Percentiles rank a stretch among this genome's conserved stretches.
Evolutionary conservation across 2,113 vertebrate genomes (phyloP).

Genomic region (Caranx melampygus): DNA sequence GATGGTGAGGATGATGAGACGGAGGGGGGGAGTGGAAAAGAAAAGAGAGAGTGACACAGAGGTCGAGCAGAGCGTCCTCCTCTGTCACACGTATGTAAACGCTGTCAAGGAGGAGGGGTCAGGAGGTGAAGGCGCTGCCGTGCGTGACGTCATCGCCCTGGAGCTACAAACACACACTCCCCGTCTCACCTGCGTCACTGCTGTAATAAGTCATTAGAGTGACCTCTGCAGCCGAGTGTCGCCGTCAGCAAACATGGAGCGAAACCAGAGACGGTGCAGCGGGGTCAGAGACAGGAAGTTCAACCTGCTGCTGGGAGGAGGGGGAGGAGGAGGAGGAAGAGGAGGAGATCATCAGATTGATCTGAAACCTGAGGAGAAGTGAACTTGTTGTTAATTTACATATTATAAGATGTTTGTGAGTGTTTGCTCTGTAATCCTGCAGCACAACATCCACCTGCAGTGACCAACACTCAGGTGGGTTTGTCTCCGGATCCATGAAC

Average conservation of each 20-base stretch:
- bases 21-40: background rate
- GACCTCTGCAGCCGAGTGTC: constrained; percentile 48
- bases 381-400: no score
- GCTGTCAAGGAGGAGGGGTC: constrained; percentile 34
- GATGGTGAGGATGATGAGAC: background rate
- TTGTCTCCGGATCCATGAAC: no score
- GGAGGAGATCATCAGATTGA: no score
- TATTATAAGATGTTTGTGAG: no score
- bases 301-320: no score
- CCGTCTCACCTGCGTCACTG: constrained; percentile 41
- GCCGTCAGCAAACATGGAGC: constrained; percentile 11
- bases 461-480: no score
- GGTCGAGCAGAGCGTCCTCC: constrained; percentile 22
- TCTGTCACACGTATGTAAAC: constrained; percentile 13
- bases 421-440: no score
- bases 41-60: constrained; percentile 26
- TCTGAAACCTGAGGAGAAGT: no score
- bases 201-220: constrained; percentile 39
- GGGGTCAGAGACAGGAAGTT: no score
- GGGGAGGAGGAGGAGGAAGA: no score
- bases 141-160: constrained; percentile 44
- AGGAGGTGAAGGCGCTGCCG: constrained; percentile 51
- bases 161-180: constrained; percentile 4
- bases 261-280: no score
- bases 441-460: no score